Evolutionary conservation across 2,888 invertebrate species (phyloP).

Genomic region (Agriopis leucophaearia): DNA sequence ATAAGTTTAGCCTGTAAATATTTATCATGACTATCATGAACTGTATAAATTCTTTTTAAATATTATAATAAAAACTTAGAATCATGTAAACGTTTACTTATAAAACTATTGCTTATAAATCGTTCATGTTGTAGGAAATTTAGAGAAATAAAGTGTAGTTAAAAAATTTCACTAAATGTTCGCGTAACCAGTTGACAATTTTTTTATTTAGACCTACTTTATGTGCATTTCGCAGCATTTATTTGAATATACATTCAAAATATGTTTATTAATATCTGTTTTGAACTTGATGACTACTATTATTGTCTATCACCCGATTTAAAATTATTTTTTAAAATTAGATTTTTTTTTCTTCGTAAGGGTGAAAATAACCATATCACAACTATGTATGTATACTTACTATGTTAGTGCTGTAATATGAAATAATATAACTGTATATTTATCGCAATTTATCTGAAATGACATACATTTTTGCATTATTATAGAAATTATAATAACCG

Average conservation of each 20-base stretch:
- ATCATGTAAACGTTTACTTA: constrained; percentile 74
- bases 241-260: constrained; percentile 25
- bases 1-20: constrained; percentile 71
- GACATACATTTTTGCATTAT: constrained; percentile 46
- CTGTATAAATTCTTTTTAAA: constrained; percentile 75
- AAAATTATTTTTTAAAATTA: constrained; percentile 3
- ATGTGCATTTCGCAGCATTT: constrained; percentile 51
- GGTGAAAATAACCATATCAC: constrained; percentile 82
- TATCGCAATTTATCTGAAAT: constrained; percentile 67
- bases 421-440: constrained; percentile 62
- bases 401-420: constrained; percentile 65
- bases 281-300: constrained; percentile 1
- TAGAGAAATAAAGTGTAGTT: constrained; percentile 69
- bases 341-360: constrained; percentile 45
- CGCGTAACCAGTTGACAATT: constrained; percentile 45
- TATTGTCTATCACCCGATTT: constrained; percentile 12
- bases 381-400: constrained; percentile 75
- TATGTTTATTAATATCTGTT: background rate
- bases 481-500: constrained; percentile 45
- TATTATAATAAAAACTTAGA: constrained; percentile 61
- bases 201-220: constrained; percentile 34
- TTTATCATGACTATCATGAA: constrained; percentile 71
- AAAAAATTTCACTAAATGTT: constrained; percentile 54
- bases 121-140: constrained; percentile 83
- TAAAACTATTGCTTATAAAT: constrained; percentile 72